These are phyloP conservation scores for Anableps anableps DNA, from an alignment of 2,797 vertebrate genomes.

Conservation along the genomic window DNA sequence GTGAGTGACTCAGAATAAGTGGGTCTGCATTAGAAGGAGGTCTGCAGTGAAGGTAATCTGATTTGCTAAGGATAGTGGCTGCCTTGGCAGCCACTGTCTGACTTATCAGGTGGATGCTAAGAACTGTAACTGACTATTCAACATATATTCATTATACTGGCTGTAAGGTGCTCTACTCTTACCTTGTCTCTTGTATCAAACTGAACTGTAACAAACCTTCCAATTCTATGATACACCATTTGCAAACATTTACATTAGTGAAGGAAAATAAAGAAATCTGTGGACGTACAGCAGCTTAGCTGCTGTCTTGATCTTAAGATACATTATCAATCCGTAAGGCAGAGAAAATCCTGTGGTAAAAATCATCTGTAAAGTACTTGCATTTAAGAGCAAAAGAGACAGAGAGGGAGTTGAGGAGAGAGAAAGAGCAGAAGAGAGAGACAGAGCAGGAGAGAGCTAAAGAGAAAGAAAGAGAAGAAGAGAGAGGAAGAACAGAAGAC, in stretches of 20 bases:
- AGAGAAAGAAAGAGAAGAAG: too few species aligned
- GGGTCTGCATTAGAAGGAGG: conserved; percentile 62
- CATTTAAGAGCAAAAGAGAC: too few species aligned
- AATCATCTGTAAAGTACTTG: not conserved
- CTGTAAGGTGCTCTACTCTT: not conserved
- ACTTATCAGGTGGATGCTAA: conserved; percentile 37
- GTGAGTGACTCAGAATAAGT: conserved; percentile 67
- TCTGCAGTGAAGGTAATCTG: conserved; percentile 50
- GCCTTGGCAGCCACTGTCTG: conserved; percentile 28
- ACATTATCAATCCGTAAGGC: not conserved
- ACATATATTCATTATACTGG: not conserved
- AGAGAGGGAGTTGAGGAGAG: too few species aligned
- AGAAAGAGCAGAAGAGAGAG: too few species aligned
- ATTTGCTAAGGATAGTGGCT: conserved; percentile 37
- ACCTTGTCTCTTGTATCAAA: not conserved
- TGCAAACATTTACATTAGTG: not conserved
- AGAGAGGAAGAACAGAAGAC: too few species aligned
- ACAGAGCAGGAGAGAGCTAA: too few species aligned
- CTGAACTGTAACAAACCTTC: too few species aligned
- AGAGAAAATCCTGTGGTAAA: not conserved
- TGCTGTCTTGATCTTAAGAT: too few species aligned
- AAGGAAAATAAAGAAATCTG: not conserved
- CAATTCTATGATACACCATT: not conserved
- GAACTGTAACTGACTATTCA: conserved; percentile 4
- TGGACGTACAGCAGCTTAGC: not conserved